Evolutionary conservation across 2,797 vertebrate species (phyloP), one percentile per base, ranked within the genome.

Genomic region (Tarsius wallacei): DNA sequence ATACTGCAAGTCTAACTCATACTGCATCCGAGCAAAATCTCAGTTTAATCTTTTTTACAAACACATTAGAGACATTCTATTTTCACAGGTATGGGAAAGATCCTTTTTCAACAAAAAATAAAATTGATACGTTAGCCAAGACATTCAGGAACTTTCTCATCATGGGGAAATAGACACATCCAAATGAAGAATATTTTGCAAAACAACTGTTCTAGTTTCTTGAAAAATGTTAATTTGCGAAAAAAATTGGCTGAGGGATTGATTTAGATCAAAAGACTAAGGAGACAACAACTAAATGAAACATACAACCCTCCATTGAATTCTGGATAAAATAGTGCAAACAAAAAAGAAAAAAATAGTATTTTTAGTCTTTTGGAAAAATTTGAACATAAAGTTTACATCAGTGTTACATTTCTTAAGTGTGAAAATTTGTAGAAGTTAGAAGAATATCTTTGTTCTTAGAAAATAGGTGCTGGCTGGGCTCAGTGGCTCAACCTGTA

Each of bases 81-180:
- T 87, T 80, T 94, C 82, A 85, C 12, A 57, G 49, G 22, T 33
- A 31, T 53, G 55, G 21, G 15, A 83, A 95, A 78, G 28, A 93
- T 14, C 57, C 71, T 16, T 73, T 78, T 83, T 83, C 28, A 61
- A 24, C 31, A 55, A 7, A 82, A 82, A 93, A 82, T 51, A 83
- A 94, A 66, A 66, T 21, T 14, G 21, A 73, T 81, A 84, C 86
- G 8, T 88, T 63, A 91, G 61, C 42, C 21, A 91, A 90, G 31
- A 87, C 77, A 89, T 95, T 94, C 33, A 93, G 53, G 78, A 61
- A 71, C 71, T 94, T 93, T 90, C 15, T 83, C 74, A 86, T 84
- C 47, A 70, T 0, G 14, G 89, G 47, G 22, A 74, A 93, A 73
- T 22, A 55, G 61, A 95, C n/a, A 71, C 47, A 95, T 81, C 66